A percentile compares a stretch with the other conserved stretches of the same genome.
Evolutionary conservation across 2,888 invertebrate genomes (phyloP).

Genomic region (Caenorhabditis sinica): DNA sequence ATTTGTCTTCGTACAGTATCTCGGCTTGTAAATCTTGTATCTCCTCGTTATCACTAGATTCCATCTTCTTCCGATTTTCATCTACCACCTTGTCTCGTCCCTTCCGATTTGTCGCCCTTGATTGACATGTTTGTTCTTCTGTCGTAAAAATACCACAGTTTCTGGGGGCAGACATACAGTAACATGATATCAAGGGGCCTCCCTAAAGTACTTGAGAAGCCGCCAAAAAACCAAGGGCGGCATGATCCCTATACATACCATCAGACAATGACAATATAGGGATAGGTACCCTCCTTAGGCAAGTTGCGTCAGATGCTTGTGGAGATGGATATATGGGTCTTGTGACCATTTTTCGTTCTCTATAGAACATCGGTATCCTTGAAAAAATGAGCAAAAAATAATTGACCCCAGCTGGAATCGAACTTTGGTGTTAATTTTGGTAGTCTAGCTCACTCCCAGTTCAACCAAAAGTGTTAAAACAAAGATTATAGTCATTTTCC

Average conservation of each 20-base stretch:
- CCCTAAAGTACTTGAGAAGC: constrained; percentile 27
- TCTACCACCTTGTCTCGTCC: neutral
- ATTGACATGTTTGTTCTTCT: constrained; percentile 40
- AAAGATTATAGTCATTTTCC: too few species aligned
- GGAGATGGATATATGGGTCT: too few species aligned
- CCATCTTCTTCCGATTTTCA: constrained; percentile 5
- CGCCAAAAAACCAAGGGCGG: constrained; percentile 7
- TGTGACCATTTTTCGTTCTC: too few species aligned
- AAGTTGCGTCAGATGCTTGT: too few species aligned
- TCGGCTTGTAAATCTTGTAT: constrained; percentile 24
- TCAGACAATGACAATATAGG: constrained; percentile 31
- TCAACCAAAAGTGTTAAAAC: too few species aligned
- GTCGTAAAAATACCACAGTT: neutral
- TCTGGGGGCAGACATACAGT: constrained; percentile 11
- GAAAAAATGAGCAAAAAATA: too few species aligned
- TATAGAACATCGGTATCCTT: too few species aligned
- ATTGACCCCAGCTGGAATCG: too few species aligned
- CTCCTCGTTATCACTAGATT: constrained; percentile 19
- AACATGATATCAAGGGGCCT: constrained; percentile 24
- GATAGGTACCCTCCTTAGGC: too few species aligned
- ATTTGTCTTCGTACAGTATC: constrained; percentile 3
- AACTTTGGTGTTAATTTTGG: too few species aligned
- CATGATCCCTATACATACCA: constrained; percentile 5
- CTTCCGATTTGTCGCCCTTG: constrained; percentile 22
- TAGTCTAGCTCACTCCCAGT: too few species aligned